Evolutionary conservation across 2,113 vertebrate species (phyloP).

Genomic region (Sinocyclocheilus maitianheensis): DNA sequence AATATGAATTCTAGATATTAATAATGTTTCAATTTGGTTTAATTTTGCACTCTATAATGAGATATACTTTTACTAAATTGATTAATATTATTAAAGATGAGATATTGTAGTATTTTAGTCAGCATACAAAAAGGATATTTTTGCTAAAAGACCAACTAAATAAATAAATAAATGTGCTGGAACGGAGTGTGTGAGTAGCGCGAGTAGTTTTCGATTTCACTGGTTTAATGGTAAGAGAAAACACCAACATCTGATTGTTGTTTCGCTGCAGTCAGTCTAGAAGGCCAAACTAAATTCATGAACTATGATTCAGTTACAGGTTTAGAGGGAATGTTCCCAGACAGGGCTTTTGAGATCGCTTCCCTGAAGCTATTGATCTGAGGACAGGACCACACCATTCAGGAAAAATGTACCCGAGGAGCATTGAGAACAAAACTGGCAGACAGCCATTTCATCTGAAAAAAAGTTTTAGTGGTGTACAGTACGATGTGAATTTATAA

Average conservation of each 20-base stretch:
- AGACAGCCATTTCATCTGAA: neutral
- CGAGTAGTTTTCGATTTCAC: too few relatives aligned
- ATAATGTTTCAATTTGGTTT: too few relatives aligned
- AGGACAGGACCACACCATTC: neutral
- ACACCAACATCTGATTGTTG: neutral
- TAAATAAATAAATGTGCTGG: neutral
- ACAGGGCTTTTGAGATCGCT: slow-evolving; percentile 5
- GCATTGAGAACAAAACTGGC: neutral
- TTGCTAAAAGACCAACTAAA: too few relatives aligned
- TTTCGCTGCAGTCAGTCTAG: neutral
- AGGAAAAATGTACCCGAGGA: neutral
- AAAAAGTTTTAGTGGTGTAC: neutral
- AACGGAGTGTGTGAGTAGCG: neutral
- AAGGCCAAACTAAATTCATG: neutral
- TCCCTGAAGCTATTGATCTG: neutral
- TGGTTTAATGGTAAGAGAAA: neutral
- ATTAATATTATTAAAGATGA: too few relatives aligned
- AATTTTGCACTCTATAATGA: too few relatives aligned
- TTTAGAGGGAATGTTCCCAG: slow-evolving; percentile 2
- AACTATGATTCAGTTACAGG: slow-evolving; percentile 3
- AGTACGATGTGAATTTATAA: neutral
- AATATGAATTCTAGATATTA: too few relatives aligned
- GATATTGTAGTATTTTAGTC: too few relatives aligned
- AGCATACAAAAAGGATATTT: too few relatives aligned
- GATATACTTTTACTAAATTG: too few relatives aligned